phyloP scores from a whole-genome alignment of 2,888 invertebrate species.

The Sipha maydis region DNA sequence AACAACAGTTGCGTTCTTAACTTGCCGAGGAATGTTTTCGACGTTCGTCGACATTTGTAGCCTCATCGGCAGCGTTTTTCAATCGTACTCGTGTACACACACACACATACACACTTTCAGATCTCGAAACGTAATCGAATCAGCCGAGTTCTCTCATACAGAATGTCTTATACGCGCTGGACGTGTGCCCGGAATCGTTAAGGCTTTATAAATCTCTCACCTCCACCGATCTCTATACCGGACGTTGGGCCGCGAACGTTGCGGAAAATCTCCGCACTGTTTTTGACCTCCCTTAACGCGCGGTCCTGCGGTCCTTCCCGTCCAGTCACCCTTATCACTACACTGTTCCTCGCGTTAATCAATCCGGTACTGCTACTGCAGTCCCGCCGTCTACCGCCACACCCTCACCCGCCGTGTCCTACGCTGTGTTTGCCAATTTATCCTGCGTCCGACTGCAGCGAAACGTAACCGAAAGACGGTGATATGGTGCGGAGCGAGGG shows the following conservation, averaged over 20 bases:
- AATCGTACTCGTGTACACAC: neutral
- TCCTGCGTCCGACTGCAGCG: neutral
- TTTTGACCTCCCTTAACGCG: neutral
- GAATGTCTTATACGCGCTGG: constrained; percentile 15
- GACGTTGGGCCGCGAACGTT: neutral
- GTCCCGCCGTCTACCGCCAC: neutral
- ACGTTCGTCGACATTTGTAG: neutral
- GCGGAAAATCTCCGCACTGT: constrained; percentile 38
- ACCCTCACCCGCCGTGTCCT: neutral
- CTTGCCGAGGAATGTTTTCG: neutral
- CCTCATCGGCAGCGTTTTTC: constrained; percentile 13
- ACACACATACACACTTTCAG: neutral
- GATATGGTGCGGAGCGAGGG: neutral
- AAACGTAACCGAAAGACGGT: neutral
- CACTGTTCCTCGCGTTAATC: constrained; percentile 27
- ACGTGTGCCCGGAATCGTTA: constrained; percentile 61
- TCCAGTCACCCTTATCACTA: no score
- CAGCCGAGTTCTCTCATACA: constrained; percentile 23
- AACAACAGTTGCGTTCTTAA: no score
- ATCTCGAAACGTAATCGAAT: constrained; percentile 47
- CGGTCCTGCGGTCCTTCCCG: neutral
- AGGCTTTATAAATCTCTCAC: constrained; percentile 45
- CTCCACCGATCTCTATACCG: neutral
- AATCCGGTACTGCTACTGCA: constrained; percentile 20
- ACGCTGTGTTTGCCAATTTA: neutral